Evolutionary conservation across 2,113 vertebrate species (phyloP).

Genomic region (Laterallus jamaicensis): DNA sequence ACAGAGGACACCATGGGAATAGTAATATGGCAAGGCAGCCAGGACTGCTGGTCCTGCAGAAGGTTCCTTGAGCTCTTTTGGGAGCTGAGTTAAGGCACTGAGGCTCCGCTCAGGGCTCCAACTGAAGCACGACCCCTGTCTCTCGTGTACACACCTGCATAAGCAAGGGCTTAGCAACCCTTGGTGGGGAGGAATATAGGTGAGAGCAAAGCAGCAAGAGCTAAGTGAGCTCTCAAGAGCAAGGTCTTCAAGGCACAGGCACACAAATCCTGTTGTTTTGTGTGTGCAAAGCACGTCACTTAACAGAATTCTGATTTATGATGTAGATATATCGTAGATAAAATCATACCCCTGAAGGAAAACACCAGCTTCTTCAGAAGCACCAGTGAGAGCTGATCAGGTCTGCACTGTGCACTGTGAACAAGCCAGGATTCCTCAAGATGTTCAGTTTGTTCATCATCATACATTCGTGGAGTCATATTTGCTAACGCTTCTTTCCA

Average conservation of each 20-base stretch:
- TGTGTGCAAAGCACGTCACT: not conserved
- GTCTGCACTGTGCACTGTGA: fast-evolving
- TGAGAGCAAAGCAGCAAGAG: not conserved
- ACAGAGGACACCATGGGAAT: fast-evolving
- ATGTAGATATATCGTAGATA: no score
- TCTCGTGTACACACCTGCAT: not conserved
- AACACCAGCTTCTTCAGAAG: not conserved
- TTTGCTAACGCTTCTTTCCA: not conserved
- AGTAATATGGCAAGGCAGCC: not conserved
- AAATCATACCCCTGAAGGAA: not conserved
- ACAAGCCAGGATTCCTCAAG: fast-evolving
- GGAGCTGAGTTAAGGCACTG: not conserved
- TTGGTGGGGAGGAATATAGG: not conserved
- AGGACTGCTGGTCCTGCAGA: no score
- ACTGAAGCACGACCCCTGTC: not conserved
- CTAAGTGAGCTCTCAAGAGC: not conserved
- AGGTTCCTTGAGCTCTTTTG: not conserved
- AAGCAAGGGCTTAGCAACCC: not conserved
- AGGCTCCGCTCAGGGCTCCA: not conserved
- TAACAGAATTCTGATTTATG: not conserved
- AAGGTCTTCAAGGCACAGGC: not conserved
- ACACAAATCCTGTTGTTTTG: not conserved
- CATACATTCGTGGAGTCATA: not conserved
- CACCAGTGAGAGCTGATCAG: not conserved
- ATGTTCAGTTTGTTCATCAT: not conserved